Base-by-base conservation (phyloP, 30 jellyfish, hydroid and myxozoan genomes). In the Turritopsis rubra region DNA sequence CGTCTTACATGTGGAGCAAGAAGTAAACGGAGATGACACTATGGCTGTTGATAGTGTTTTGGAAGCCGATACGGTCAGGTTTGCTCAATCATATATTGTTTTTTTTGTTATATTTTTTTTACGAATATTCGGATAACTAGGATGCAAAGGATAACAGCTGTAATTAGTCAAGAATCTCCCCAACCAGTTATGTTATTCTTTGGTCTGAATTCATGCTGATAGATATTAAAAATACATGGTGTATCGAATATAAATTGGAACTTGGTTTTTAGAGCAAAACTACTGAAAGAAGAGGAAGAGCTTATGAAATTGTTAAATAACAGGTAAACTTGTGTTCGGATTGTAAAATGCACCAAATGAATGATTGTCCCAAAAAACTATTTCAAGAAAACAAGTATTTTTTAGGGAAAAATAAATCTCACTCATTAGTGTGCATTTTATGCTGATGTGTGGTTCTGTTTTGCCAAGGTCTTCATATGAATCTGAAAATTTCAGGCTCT, bases 1-100 rank as follows among this genome's bases (percentile, higher is more conserved):
- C 52, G 93, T 94, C 24, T 84, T 85, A 78, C 99, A 94, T 74
- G 99, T 94, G 28, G 99, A 94, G 65, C 99, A 94, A 86, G 99
- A 94, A 85, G 98, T 92, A 28, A 89, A 68, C 28, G 99, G 99
- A 1, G 99, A 94, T 71, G 96, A 94, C 9, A 89, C 97, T 18
- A 1, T 79, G 66, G 97, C 96, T 54, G 88, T 89, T 30, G 97
- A 94, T 54, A 94, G 97, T 65, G 99, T 94, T 13, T 73, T 94
- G 54, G 95, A 89, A 71, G 89, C 96, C 68, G 97, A 94, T 80
- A 78, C 87, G 19, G 95, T 85, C 18, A 84, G 97, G 81, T 85
- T 87, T 29, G 28, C 28, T 22, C 29, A n/a, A 3, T 66, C 27
- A n/a, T 41, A 41, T 13, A 1, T 3, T 41, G 60, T 41, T 41